A percentile compares a stretch with the other conserved stretches of the same genome.
phyloP scores from a whole-genome alignment of 2,888 invertebrate species.

The Drosophila villosipedis region DNA sequence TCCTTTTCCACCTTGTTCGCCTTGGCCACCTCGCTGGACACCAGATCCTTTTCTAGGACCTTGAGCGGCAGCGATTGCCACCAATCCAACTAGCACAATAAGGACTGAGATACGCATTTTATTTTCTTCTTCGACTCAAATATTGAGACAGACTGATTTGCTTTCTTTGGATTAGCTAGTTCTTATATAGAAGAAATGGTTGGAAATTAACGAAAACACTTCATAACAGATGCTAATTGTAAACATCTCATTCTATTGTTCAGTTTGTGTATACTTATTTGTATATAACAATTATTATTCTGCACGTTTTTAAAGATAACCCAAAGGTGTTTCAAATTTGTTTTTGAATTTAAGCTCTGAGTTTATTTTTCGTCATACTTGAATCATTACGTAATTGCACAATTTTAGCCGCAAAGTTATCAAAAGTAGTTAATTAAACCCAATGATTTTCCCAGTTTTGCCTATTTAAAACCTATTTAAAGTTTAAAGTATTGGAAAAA shows the following conservation, averaged over 20 bases:
- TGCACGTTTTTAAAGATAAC: neutral
- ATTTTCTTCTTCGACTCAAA: neutral
- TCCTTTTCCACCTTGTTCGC: neutral
- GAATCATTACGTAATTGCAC: neutral
- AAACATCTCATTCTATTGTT: constrained; percentile 13
- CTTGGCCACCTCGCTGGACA: neutral
- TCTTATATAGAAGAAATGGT: constrained; percentile 12
- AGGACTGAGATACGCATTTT: constrained; percentile 28
- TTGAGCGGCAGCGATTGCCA: constrained; percentile 14
- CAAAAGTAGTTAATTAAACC: too few species aligned
- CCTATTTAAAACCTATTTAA: neutral
- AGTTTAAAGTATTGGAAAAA: neutral
- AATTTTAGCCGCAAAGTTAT: neutral
- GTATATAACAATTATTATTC: neutral
- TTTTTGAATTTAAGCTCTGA: neutral
- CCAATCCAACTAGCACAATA: constrained; percentile 6
- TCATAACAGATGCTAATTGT: constrained; percentile 29
- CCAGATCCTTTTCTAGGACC: neutral
- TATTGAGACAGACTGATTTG: constrained; percentile 5
- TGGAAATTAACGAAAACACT: neutral
- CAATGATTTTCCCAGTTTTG: neutral
- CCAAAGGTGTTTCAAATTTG: neutral
- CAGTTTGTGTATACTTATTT: constrained; percentile 1
- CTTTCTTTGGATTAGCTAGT: neutral
- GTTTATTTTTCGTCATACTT: neutral